phyloP scores from a whole-genome alignment of 1,140 invertebrate genomes.

The Aphaenogaster ashmeadi region DNA sequence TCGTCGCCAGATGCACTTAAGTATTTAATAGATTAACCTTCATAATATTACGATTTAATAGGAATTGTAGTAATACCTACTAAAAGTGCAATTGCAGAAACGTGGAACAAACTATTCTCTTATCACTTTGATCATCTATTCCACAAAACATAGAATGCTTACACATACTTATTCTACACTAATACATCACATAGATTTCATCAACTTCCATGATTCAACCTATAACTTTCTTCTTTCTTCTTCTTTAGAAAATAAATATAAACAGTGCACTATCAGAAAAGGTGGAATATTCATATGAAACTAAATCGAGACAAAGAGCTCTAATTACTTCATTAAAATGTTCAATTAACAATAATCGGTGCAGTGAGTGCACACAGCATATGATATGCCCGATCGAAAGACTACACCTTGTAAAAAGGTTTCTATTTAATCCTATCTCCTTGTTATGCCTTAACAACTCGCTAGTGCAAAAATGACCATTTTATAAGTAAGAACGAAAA shows the following conservation, averaged over 20 bases:
- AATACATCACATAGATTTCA: constrained; percentile 9
- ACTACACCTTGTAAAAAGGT: constrained; percentile 36
- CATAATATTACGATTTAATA: constrained; percentile 2
- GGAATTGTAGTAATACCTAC: background rate
- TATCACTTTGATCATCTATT: constrained; percentile 4
- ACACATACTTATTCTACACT: background rate
- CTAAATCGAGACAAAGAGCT: background rate
- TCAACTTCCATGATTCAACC: background rate
- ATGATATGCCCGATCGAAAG: constrained; percentile 66
- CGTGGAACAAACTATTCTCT: constrained; percentile 20
- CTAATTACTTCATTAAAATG: constrained; percentile 7
- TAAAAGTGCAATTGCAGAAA: background rate
- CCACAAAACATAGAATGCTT: background rate
- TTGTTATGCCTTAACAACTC: constrained; percentile 11
- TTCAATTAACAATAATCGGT: constrained; percentile 25
- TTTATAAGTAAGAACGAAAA: constrained; percentile 34
- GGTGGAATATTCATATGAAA: constrained; percentile 34
- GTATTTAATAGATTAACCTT: constrained; percentile 18
- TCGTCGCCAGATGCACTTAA: background rate
- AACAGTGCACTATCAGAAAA: constrained; percentile 34
- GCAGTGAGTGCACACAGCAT: background rate
- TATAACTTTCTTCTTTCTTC: background rate
- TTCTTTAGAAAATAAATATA: constrained; percentile 10
- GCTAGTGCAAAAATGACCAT: constrained; percentile 39
- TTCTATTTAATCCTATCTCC: constrained; percentile 42